Evolutionary conservation across 2,113 vertebrate species (phyloP), one percentile per base, ranked within the genome.

Genomic region (Limanda limanda): DNA sequence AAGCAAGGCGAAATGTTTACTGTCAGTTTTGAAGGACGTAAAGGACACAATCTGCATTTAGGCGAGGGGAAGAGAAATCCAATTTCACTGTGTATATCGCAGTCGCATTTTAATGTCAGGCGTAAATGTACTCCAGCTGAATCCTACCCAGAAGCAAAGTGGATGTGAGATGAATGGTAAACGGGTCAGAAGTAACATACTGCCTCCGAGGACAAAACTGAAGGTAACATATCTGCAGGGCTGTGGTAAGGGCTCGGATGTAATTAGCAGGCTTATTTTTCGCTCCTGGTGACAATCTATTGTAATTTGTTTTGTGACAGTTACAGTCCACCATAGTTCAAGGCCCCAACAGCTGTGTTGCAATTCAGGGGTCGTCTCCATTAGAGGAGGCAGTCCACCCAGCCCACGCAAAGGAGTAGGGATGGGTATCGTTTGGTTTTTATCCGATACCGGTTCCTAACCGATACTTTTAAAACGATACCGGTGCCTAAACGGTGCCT

Each of bases 11-110:
- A 73, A 77, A 85, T 88, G 59, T 88, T 89, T 88, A 83, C 85
- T 81, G 79, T 83, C 78, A 68, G 60, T 54, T 83, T 37, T 81
- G 68, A 79, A 88, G 85, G 87, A 81, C 79, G 37, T 79, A 82
- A 86, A 87, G 90, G 88, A 86, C 90, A 84, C 79, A 82, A 85
- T 89, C 84, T 87, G 86, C 84, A 91, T 86, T 80, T 86, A 78
- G 66, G 78, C 14, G 12, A 69, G 51, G 80, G 70, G 45, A 74
- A 84, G 63, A 78, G 82, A 87, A 91, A 89, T 91, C 84, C 90
- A 88, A 89, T 89, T 91, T 88, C 67, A 24, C 60, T 82, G 78
- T 82, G 82, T 80, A 75, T 83, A 76, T 80, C 48, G 40, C 78
- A 11, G 40, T 68, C 20, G 59, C 82, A 88, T 89, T 88, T 89